These are phyloP conservation scores for Ascidia mentula DNA, from an alignment of 23 tunicate species.

Conservation along the genomic window DNA sequence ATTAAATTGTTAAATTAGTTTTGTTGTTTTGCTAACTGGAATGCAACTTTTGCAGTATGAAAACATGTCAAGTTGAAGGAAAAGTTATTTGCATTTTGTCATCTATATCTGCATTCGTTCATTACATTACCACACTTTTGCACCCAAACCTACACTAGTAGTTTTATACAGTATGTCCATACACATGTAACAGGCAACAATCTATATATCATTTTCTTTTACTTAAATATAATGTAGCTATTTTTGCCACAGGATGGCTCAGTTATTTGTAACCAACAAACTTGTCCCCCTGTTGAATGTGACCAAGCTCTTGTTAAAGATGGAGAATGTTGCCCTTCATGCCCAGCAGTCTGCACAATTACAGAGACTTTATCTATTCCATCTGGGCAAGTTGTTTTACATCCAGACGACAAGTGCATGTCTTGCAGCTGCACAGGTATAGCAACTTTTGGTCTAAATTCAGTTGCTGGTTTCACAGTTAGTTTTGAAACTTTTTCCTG, in stretches of 20 bases:
- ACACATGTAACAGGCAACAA: too few species aligned
- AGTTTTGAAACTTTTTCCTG: background rate
- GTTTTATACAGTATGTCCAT: too few species aligned
- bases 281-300: slow-evolving; percentile 42
- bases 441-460: background rate
- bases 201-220: too few species aligned
- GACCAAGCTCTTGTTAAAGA: background rate
- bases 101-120: too few species aligned
- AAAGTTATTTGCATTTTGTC: too few species aligned
- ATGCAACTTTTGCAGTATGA: background rate
- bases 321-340: slow-evolving; percentile 65
- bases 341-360: slow-evolving; percentile 40
- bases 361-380: slow-evolving; percentile 4
- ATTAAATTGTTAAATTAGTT: background rate
- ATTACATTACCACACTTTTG: too few species aligned
- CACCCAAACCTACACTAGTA: too few species aligned
- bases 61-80: too few species aligned
- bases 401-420: slow-evolving; percentile 59
- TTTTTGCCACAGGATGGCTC: slow-evolving; percentile 50
- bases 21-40: background rate
- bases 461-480: too few species aligned
- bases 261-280: slow-evolving; percentile 20
- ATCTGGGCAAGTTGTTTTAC: slow-evolving; percentile 20
- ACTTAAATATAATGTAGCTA: background rate
- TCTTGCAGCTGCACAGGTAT: slow-evolving; percentile 69